Conservation (phyloP, 2,888 invertebrate species). For the Andrena chrysosceles region DNA sequence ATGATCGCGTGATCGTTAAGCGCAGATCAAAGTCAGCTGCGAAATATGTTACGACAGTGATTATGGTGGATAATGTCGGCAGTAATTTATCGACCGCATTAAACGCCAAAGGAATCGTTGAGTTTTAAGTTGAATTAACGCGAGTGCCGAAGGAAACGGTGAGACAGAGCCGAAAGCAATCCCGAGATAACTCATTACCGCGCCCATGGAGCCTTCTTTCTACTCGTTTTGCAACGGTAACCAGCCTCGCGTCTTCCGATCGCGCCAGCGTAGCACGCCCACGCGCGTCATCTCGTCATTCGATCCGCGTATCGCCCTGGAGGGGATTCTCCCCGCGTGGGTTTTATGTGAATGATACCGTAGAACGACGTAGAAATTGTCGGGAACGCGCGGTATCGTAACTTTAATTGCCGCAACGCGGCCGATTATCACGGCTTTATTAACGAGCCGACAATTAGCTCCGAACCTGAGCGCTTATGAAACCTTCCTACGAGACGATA, state of each 20-base stretch:
- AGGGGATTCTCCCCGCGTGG: constrained; percentile 38
- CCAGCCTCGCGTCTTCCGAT: constrained; percentile 33
- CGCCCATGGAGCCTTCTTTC: constrained; percentile 57
- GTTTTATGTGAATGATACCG: constrained; percentile 42
- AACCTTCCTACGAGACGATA: not conserved
- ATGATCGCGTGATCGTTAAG: not conserved
- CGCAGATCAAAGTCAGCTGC: constrained; percentile 14
- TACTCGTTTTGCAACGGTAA: constrained; percentile 25
- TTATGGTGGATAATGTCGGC: constrained; percentile 20
- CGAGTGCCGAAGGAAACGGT: not conserved
- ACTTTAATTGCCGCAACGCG: constrained; percentile 26
- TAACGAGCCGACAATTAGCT: constrained; percentile 41
- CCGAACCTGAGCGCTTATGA: not conserved
- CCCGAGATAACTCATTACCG: constrained; percentile 55
- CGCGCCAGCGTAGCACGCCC: constrained; percentile 56
- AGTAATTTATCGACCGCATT: constrained; percentile 19
- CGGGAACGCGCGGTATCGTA: not conserved
- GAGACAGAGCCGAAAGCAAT: constrained; percentile 24
- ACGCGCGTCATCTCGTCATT: constrained; percentile 41
- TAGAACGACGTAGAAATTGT: constrained; percentile 14
- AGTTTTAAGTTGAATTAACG: not conserved
- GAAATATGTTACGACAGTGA: constrained; percentile 15
- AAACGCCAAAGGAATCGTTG: constrained; percentile 3
- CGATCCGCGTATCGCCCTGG: constrained; percentile 38
- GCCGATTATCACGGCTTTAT: constrained; percentile 28